Evolutionary conservation across 2,113 vertebrate genomes (phyloP).

Genomic region (Colistium nudipinnis): DNA sequence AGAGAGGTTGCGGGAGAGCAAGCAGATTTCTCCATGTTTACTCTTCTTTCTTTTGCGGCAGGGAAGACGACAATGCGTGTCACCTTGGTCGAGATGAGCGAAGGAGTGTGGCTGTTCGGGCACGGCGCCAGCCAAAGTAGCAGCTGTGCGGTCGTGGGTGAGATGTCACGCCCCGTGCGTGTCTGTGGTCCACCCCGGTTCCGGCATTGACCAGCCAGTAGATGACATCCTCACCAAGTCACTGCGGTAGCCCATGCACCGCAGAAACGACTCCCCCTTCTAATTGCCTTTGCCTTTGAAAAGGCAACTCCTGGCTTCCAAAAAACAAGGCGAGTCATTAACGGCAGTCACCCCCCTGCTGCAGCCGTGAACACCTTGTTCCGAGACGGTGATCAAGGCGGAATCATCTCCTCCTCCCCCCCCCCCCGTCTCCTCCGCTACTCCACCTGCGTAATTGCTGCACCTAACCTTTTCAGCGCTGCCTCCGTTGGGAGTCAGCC

Average conservation of each 20-base stretch:
- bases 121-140: no score
- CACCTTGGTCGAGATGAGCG: constrained; percentile 22
- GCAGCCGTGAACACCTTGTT: constrained; percentile 79
- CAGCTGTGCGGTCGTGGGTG: background rate
- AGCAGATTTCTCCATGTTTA: constrained; percentile 53
- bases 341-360: constrained; percentile 50
- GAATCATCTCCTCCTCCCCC: constrained; percentile 78
- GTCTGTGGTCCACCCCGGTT: constrained; percentile 29
- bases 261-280: constrained; percentile 67
- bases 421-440: constrained; percentile 74
- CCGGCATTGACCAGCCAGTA: constrained; percentile 54
- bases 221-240: constrained; percentile 64
- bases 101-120: background rate
- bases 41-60: constrained; percentile 65
- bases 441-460: constrained; percentile 85
- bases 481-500: constrained; percentile 77
- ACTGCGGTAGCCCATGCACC: constrained; percentile 57
- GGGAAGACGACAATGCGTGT: constrained; percentile 62
- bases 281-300: constrained; percentile 76
- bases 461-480: constrained; percentile 84
- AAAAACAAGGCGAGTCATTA: constrained; percentile 80
- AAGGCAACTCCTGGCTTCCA: constrained; percentile 69
- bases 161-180: constrained; percentile 10
- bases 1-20: constrained; percentile 48
- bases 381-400: constrained; percentile 75